phyloP scores from a whole-genome alignment of 23 tunicate genomes.

The Ascidia mentula region DNA sequence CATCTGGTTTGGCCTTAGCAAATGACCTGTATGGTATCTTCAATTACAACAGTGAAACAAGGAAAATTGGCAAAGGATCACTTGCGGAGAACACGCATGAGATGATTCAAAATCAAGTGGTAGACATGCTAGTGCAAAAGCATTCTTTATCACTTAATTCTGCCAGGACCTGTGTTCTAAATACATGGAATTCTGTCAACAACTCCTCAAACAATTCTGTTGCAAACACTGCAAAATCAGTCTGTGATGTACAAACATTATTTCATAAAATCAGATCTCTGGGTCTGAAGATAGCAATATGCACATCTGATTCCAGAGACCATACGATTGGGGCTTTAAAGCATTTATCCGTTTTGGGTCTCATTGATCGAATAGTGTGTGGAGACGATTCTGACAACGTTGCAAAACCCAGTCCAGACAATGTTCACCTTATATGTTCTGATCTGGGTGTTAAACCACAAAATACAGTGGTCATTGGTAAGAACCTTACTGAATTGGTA shows the following conservation, averaged over 20 bases:
- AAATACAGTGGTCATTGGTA: slow-evolving; percentile 44
- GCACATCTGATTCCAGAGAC: slow-evolving; percentile 35
- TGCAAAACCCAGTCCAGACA: slow-evolving; percentile 51
- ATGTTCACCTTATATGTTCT: slow-evolving; percentile 31
- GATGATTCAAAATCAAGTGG: neutral
- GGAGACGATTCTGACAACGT: slow-evolving; percentile 40
- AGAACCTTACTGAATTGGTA: neutral
- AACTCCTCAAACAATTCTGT: neutral
- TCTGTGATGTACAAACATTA: slow-evolving; percentile 28
- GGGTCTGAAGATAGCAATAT: slow-evolving; percentile 38
- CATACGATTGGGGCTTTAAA: slow-evolving; percentile 21
- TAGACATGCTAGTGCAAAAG: neutral
- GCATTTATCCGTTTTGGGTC: slow-evolving; percentile 2
- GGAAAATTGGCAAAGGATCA: slow-evolving; percentile 30
- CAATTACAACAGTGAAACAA: slow-evolving; percentile 24
- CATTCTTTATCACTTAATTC: neutral
- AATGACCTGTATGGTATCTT: slow-evolving; percentile 20
- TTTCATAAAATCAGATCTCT: slow-evolving; percentile 13
- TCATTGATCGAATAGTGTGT: slow-evolving; percentile 38
- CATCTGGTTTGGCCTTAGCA: neutral
- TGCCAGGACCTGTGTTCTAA: neutral
- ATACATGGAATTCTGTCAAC: neutral
- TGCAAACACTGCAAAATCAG: slow-evolving; percentile 8
- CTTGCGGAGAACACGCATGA: slow-evolving; percentile 50
- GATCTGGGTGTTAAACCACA: slow-evolving; percentile 24